Evolutionary conservation across 2,797 vertebrate species (phyloP).

Genomic region (Falco naumanni): DNA sequence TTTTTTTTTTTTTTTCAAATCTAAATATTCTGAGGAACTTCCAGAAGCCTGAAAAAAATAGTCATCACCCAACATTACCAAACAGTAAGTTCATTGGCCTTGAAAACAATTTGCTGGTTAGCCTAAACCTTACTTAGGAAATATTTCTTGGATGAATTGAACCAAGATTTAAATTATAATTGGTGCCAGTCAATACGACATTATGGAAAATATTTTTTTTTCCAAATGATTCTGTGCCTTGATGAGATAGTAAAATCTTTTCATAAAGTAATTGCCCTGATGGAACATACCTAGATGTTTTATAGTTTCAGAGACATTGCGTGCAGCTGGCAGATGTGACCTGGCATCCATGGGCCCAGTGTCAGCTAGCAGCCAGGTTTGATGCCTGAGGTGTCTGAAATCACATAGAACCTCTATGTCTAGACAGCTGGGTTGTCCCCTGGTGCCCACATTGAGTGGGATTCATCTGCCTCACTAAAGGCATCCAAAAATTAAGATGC

Average conservation of each 20-base stretch:
- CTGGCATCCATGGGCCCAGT: background rate
- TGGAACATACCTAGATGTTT: background rate
- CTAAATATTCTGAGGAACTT: background rate
- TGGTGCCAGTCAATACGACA: background rate
- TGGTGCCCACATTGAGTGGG: background rate
- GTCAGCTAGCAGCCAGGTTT: constrained; percentile 4
- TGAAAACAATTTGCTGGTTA: background rate
- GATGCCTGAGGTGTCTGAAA: constrained; percentile 32
- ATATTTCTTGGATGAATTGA: background rate
- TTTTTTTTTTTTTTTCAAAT: background rate
- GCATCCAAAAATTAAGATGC: background rate
- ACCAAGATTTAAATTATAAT: background rate
- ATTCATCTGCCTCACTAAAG: background rate
- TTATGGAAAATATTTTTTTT: background rate
- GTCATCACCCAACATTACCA: background rate
- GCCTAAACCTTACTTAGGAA: background rate
- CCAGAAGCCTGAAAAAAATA: background rate
- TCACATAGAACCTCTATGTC: rapidly evolving
- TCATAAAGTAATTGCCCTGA: background rate
- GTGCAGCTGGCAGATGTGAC: constrained; percentile 32
- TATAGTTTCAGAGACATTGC: background rate
- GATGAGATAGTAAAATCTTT: background rate
- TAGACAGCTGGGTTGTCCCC: constrained; percentile 12
- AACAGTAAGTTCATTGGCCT: background rate
- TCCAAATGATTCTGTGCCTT: background rate